phyloP scores from a whole-genome alignment of 2,113 vertebrate genomes.

The Struthio camelus region DNA sequence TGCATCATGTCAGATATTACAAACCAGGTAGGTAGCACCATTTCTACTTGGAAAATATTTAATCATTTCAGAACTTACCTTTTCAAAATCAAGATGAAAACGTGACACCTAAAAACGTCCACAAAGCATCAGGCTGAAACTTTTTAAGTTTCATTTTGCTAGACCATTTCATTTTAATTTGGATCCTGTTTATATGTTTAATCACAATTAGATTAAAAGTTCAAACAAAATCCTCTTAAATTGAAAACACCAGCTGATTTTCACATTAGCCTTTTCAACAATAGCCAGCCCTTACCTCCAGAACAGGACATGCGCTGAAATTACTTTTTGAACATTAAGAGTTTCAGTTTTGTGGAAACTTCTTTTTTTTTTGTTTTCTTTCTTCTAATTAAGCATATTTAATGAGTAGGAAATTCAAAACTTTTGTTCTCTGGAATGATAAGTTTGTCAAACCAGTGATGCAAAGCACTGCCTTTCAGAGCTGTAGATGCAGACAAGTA shows the following conservation, averaged over 20 bases:
- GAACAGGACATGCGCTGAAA: neutral
- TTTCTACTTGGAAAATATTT: accelerated
- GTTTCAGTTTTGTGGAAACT: neutral
- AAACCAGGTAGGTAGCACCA: neutral
- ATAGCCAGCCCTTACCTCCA: neutral
- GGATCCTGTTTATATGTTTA: accelerated
- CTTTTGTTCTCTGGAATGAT: neutral
- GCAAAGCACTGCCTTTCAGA: neutral
- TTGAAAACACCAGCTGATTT: neutral
- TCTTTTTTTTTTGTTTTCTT: neutral
- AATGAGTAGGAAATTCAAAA: neutral
- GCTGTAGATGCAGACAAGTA: neutral
- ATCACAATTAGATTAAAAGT: accelerated
- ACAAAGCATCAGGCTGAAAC: neutral
- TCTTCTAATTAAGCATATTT: neutral
- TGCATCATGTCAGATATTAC: neutral
- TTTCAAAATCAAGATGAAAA: neutral
- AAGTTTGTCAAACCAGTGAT: neutral
- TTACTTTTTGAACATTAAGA: neutral
- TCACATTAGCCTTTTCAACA: accelerated
- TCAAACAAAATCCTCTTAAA: neutral
- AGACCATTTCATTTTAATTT: neutral
- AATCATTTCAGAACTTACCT: neutral
- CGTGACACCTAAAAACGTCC: neutral
- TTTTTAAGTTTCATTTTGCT: neutral